Evolutionary conservation across 2,888 invertebrate species (phyloP).

Genomic region (Drosophila paranaensis): DNA sequence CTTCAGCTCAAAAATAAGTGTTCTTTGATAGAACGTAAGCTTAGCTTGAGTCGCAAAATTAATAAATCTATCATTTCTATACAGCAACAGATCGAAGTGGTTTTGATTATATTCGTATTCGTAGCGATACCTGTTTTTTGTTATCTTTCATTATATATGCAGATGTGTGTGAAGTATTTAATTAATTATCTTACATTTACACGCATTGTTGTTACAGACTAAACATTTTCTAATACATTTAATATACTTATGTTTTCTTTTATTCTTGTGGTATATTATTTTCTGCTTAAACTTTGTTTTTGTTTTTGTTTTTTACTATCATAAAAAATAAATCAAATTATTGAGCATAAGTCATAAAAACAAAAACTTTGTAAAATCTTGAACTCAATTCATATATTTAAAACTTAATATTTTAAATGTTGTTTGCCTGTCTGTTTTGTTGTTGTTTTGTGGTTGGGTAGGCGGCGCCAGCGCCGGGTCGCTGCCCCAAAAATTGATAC

Average conservation of each 20-base stretch:
- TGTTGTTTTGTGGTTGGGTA: constrained; percentile 19
- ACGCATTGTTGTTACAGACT: constrained; percentile 60
- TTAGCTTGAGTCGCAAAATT: neutral
- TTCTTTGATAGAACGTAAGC: neutral
- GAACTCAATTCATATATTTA: neutral
- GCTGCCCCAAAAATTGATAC: constrained; percentile 26
- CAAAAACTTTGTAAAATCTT: neutral
- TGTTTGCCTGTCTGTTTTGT: constrained; percentile 5
- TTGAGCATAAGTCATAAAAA: constrained; percentile 29
- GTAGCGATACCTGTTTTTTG: constrained; percentile 41
- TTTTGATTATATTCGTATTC: constrained; percentile 5
- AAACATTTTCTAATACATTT: constrained; percentile 79
- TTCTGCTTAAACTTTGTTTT: constrained; percentile 12
- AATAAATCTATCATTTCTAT: constrained; percentile 25
- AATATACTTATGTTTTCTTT: constrained; percentile 49
- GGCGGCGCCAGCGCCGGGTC: constrained; percentile 64
- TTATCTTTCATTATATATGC: constrained; percentile 35
- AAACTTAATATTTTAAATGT: constrained; percentile 6
- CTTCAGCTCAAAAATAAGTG: neutral
- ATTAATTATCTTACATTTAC: constrained; percentile 66
- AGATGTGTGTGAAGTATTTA: constrained; percentile 32
- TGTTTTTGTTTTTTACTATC: constrained; percentile 12
- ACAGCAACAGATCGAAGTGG: constrained; percentile 37
- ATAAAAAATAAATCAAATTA: constrained; percentile 5
- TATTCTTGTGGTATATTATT: constrained; percentile 27